Conservation (phyloP, 2,888 invertebrate genomes). For the Rosalia funebris region DNA sequence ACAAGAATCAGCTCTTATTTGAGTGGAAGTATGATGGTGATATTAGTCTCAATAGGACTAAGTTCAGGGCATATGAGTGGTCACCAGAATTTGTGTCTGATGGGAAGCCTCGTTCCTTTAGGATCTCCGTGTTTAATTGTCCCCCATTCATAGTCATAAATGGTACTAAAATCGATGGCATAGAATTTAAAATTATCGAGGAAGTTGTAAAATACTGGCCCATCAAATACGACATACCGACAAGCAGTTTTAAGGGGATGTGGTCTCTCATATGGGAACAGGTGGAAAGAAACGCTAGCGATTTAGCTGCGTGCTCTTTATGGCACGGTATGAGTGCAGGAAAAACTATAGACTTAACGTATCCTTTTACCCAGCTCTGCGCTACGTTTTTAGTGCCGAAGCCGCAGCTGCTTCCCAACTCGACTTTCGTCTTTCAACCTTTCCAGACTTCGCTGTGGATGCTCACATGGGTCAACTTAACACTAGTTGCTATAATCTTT, state of each 20-base stretch:
- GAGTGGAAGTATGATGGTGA: neutral
- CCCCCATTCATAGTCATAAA: constrained; percentile 1
- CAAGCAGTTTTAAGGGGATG: neutral
- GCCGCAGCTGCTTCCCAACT: constrained; percentile 30
- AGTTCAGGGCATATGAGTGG: constrained; percentile 3
- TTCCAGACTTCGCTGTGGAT: constrained; percentile 26
- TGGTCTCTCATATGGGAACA: neutral
- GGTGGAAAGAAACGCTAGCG: neutral
- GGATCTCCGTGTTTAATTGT: constrained; percentile 5
- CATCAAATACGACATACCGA: constrained; percentile 11
- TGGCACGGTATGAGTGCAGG: constrained; percentile 4
- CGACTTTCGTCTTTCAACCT: constrained; percentile 38
- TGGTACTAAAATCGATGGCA: constrained; percentile 1
- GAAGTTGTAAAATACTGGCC: constrained; percentile 24
- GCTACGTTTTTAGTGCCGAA: constrained; percentile 43
- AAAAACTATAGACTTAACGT: constrained; percentile 15
- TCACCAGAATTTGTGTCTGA: constrained; percentile 1
- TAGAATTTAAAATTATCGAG: constrained; percentile 17
- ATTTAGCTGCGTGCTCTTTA: constrained; percentile 14
- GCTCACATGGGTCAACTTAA: neutral
- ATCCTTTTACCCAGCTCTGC: constrained; percentile 25
- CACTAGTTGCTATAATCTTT: neutral
- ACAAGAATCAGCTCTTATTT: constrained; percentile 4
- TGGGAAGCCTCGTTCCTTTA: neutral
- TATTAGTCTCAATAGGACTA: neutral